Evolutionary conservation across 2,888 invertebrate genomes (phyloP), one percentile per base, ranked within the genome.

Genomic region (Drosophila lutescens): DNA sequence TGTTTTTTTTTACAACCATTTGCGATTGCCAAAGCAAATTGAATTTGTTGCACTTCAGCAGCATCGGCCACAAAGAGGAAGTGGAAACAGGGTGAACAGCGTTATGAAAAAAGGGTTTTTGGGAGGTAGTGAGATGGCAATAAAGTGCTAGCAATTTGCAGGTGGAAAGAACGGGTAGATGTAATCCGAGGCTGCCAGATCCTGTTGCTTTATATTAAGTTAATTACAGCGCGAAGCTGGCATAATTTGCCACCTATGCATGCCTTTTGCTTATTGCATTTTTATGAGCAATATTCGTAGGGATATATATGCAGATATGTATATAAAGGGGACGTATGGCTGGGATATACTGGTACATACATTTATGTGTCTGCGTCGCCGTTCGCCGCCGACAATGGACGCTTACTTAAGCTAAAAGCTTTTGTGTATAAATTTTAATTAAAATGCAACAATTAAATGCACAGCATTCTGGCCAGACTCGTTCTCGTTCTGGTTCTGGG

Each of bases 371-470:
- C 59, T 79, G 60, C 59, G 30, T 49, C 44, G 34, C 55, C 47
- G 50, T 20, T 40, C 17, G 53, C 20, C 43, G 71, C 54, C 66
- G 55, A 44, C 74, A 56, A 57, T 69, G 58, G 54, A 32, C 72
- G 88, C 88, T 86, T 88, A 83, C 88, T 85, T 85, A 85, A 89
- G 89, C 81, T 85, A 85, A 85, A 85, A 85, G 85, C 85, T 85
- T 85, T 85, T 85, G 85, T 76, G 79, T 89, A 85, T 85, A 85
- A 85, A 85, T 85, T 85, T 85, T 88, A 87, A 85, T 85, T 85
- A 85, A 84, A 87, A 81, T 87, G 87, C 89, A 88, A 79, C 85
- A 87, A 87, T 79, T 88, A 83, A 83, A 83, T 88, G 83, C 88
- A 88, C 73, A 77, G 86, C 73, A 72, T 66, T 68, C 83, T 72